Conservation (phyloP, 2,113 vertebrate genomes). For the Labeo catla region DNA sequence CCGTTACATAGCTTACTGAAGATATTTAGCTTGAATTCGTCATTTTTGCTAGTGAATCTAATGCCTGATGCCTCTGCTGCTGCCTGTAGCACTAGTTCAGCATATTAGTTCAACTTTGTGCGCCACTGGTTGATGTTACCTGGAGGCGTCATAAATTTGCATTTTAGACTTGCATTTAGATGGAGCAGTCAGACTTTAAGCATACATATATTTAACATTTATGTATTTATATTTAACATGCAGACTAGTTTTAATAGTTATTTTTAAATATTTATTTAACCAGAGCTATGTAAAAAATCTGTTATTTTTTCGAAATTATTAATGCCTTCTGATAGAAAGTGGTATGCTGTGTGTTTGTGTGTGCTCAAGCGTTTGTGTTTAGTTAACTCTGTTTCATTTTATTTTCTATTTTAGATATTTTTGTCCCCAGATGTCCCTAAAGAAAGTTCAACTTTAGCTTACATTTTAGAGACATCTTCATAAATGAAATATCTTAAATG, state of each 20-base stretch:
- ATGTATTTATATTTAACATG: not conserved
- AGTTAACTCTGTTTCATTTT: too few species aligned
- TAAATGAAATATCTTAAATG: not conserved
- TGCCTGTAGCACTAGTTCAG: not conserved
- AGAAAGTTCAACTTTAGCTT: too few species aligned
- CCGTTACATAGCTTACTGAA: not conserved
- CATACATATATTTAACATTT: not conserved
- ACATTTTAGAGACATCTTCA: too few species aligned
- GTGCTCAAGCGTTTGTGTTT: too few species aligned
- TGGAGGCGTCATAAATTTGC: not conserved
- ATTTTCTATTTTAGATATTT: too few species aligned
- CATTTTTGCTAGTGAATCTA: not conserved
- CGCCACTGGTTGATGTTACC: conserved; percentile 17
- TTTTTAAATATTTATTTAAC: not conserved
- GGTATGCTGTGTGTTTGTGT: too few species aligned
- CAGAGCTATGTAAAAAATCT: not conserved
- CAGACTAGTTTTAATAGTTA: not conserved
- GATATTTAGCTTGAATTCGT: not conserved
- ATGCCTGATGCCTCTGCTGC: not conserved
- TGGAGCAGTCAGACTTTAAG: not conserved
- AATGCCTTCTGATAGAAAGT: too few species aligned
- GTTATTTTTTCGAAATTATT: not conserved
- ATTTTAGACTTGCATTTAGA: not conserved
- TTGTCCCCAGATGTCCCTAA: too few species aligned
- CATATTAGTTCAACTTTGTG: conserved; percentile 11